Conservation (phyloP, 1,140 invertebrate genomes). For the Lycorma delicatula region DNA sequence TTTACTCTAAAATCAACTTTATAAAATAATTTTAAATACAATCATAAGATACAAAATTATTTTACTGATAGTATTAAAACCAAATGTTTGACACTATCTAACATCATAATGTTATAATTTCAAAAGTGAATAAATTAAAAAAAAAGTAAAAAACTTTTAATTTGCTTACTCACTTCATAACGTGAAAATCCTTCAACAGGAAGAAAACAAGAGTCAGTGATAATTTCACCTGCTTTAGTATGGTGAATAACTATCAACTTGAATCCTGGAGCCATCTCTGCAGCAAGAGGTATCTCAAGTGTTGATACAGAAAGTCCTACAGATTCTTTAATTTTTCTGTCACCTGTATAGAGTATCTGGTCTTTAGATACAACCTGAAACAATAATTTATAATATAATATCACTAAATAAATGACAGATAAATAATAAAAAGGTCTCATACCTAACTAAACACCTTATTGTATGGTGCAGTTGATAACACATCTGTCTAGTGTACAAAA, state of each 20-base stretch:
- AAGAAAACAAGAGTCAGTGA: constrained; percentile 47
- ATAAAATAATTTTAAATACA: too few relatives aligned
- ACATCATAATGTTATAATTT: not conserved
- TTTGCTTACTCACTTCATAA: constrained; percentile 40
- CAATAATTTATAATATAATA: too few relatives aligned
- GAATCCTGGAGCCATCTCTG: constrained; percentile 51
- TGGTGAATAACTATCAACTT: constrained; percentile 47
- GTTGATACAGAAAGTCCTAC: constrained; percentile 33
- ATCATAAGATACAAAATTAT: too few relatives aligned
- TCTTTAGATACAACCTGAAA: constrained; percentile 41
- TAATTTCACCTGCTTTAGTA: constrained; percentile 40
- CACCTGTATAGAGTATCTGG: constrained; percentile 35
- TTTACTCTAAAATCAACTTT: too few relatives aligned
- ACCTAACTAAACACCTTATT: too few relatives aligned
- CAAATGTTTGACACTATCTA: too few relatives aligned
- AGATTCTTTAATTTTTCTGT: constrained; percentile 30
- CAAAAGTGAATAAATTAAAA: not conserved
- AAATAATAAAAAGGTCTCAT: too few relatives aligned
- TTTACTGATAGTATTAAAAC: too few relatives aligned
- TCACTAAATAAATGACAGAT: too few relatives aligned
- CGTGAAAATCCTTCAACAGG: constrained; percentile 45
- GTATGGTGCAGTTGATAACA: too few relatives aligned
- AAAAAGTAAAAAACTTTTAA: too few relatives aligned
- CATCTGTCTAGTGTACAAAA: too few relatives aligned
- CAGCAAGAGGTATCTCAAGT: constrained; percentile 39